These are phyloP conservation scores for Dendrocincla fuliginosa DNA, from an alignment of 2,797 vertebrate species.

Conservation along the genomic window DNA sequence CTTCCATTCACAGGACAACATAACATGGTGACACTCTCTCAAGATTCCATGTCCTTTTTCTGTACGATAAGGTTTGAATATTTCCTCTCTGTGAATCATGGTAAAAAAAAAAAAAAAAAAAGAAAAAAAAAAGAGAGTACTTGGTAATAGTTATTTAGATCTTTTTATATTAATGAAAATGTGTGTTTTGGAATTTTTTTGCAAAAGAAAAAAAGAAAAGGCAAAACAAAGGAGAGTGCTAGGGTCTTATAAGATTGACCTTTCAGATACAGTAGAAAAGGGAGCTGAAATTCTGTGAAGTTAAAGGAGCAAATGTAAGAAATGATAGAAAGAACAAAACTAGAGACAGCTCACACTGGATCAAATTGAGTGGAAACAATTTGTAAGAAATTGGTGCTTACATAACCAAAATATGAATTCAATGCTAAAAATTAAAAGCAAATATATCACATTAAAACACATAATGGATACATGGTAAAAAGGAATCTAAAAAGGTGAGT, in stretches of 20 bases:
- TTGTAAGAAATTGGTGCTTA: neutral
- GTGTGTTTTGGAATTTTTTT: neutral
- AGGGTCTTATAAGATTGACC: neutral
- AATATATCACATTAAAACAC: neutral
- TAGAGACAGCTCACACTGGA: neutral
- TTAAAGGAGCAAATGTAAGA: neutral
- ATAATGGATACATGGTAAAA: neutral
- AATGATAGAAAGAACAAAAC: neutral
- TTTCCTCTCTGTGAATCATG: neutral
- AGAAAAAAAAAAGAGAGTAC: neutral
- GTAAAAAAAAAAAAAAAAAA: no score
- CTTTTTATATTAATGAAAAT: neutral
- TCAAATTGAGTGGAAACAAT: neutral
- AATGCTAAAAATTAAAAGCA: neutral
- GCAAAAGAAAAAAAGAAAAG: neutral
- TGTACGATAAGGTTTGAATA: neutral
- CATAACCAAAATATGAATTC: neutral
- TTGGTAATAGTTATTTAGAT: neutral
- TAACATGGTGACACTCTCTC: neutral
- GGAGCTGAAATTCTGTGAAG: neutral
- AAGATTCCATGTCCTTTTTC: neutral
- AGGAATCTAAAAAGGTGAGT: neutral
- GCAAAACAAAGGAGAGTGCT: neutral
- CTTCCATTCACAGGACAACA: neutral
- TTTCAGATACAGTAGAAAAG: neutral